These are phyloP conservation scores for Phytoseiulus persimilis DNA, from an alignment of 2,888 invertebrate species.

Conservation along the genomic window DNA sequence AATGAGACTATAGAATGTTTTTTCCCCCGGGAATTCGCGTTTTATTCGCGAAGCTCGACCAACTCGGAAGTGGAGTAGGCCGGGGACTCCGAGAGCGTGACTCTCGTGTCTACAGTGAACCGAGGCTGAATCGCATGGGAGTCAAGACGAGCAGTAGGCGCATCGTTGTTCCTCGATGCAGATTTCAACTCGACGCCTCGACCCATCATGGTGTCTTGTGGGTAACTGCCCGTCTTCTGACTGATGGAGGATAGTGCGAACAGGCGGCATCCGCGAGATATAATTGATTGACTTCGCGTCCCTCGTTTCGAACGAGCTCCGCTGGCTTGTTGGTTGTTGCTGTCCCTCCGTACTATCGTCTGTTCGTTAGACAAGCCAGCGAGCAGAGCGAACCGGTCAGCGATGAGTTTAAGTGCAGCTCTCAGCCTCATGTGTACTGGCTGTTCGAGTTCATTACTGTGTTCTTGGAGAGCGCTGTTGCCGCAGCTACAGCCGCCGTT, in stretches of 20 bases:
- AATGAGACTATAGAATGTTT: too few species aligned
- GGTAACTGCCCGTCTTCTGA: background rate
- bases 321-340: background rate
- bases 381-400: background rate
- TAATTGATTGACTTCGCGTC: background rate
- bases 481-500: background rate
- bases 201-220: too few species aligned
- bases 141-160: too few species aligned
- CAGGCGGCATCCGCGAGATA: background rate
- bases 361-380: background rate
- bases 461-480: background rate
- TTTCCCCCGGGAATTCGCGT: too few species aligned
- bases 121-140: too few species aligned
- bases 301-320: background rate
- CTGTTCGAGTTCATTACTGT: slow-evolving; percentile 5
- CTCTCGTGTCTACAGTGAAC: too few species aligned
- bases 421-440: background rate
- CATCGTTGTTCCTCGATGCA: too few species aligned
- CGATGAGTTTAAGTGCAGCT: slow-evolving; percentile 5
- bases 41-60: too few species aligned
- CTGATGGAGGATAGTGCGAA: background rate
- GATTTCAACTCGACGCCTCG: too few species aligned
- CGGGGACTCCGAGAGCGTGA: too few species aligned
- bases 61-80: too few species aligned
- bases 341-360: background rate